Base-by-base conservation (phyloP, 2,797 vertebrate genomes). In the Sorex maritimensis region DNA sequence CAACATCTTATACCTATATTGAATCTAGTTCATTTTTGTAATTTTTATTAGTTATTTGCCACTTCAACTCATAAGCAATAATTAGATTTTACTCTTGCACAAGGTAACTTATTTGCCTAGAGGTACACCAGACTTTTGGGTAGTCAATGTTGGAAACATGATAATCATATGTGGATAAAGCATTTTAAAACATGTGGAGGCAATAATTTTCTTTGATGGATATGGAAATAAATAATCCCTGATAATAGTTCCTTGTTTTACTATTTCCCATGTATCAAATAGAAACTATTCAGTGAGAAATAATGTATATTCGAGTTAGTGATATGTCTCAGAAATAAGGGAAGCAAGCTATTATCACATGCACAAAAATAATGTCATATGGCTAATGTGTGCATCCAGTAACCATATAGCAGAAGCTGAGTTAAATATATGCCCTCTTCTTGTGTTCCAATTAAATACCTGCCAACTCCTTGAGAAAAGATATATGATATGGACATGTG, bases 281-380 rank as follows among this genome's bases (percentile, higher is more conserved):
- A 73, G 26, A 86, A 67, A 71, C 17, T 77, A 79, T 75, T 82
- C 34, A 75, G 68, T 7, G 38, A 19, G 23, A 86, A 93, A 84
- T 88, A 91, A 78, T 75, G 34, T 67, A 71, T 23, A 23, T 73
- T 61, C 24, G 30, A 21, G 15, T 73, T 83, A 90, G 34, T 81
- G 71, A 88, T 80, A 26, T 8, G 41, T n/a, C 55, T 93, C 89
- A 65, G 80, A 77, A 94, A 93, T 83, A 75, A 92, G 30, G 90
- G 72, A 94, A 67, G 52, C 30, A 94, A 91, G 30, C 34, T 90
- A 3, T 88, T 80, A 73, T 49, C 46, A 63, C n/a, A 90, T 83
- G 15, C 68, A 81, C 67, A 61, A 74, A 55, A 86, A 61, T 12
- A 19, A 6, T 74, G 23, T 81, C 77, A 74, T 93, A 41, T 73